A percentile compares a stretch with the other conserved stretches of the same genome.
These are phyloP conservation scores for Lutraria lutraria DNA, from an alignment of 2,888 invertebrate genomes.

Conservation along the genomic window DNA sequence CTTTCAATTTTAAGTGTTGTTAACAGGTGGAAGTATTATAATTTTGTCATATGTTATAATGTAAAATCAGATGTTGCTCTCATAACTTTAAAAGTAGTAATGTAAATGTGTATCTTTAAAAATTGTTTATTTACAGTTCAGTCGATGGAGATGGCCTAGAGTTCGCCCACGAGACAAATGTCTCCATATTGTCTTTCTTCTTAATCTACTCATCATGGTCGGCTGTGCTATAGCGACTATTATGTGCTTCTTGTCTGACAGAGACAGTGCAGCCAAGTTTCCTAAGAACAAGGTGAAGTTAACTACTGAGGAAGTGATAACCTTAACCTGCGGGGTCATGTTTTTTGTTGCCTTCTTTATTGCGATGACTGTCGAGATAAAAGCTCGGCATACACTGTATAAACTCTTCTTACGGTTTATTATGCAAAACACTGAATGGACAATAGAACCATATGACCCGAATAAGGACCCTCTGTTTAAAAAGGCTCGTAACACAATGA, in stretches of 20 bases:
- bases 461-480: conserved; percentile 77
- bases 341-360: conserved; percentile 89
- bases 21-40: too few species aligned
- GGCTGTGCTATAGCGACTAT: conserved; percentile 88
- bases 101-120: too few species aligned
- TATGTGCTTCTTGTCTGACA: conserved; percentile 88
- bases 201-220: conserved; percentile 88
- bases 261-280: conserved; percentile 81
- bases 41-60: too few species aligned
- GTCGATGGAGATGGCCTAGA: conserved; percentile 87
- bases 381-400: conserved; percentile 88
- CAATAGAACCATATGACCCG: conserved; percentile 87
- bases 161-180: conserved; percentile 88
- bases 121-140: conserved; percentile 85
- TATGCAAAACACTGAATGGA: conserved; percentile 87
- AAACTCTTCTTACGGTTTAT: conserved; percentile 87
- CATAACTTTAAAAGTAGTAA: too few species aligned
- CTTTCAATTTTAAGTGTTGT: too few species aligned
- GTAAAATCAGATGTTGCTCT: too few species aligned
- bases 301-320: conserved; percentile 88
- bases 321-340: conserved; percentile 88
- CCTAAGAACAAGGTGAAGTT: conserved; percentile 86
- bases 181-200: conserved; percentile 87
- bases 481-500: conserved; percentile 39
- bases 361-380: conserved; percentile 89